Conservation (phyloP, 1,140 invertebrate species). For the Lepidostoma basale region DNA sequence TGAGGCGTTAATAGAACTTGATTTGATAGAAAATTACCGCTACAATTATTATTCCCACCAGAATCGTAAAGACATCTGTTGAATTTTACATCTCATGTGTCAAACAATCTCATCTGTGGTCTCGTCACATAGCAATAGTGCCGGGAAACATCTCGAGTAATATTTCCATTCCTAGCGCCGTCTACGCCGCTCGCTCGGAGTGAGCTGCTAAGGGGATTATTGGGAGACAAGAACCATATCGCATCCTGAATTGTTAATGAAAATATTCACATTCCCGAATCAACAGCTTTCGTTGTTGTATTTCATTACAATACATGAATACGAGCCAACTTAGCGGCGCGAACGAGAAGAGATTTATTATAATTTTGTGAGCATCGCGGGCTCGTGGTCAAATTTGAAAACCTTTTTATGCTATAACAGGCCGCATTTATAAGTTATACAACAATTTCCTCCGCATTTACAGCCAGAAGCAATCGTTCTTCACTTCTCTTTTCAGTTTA, state of each 20-base stretch:
- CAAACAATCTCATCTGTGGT: constrained; percentile 6
- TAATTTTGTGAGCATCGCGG: no score
- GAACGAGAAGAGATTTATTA: no score
- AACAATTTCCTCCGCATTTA: no score
- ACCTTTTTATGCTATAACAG: no score
- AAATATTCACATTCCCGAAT: not conserved
- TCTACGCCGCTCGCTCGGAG: not conserved
- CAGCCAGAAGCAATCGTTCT: no score
- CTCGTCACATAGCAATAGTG: not conserved
- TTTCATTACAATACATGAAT: constrained; percentile 3
- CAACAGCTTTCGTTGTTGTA: constrained; percentile 3
- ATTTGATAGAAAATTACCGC: no score
- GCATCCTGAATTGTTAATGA: constrained; percentile 26
- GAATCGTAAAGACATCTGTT: not conserved
- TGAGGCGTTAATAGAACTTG: no score
- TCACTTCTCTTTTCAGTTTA: no score
- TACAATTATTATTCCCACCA: not conserved
- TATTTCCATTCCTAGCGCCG: no score
- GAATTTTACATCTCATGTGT: constrained; percentile 7
- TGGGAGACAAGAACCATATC: not conserved
- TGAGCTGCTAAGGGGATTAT: constrained; percentile 14
- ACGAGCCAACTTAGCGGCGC: not conserved
- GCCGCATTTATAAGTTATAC: no score
- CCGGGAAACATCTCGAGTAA: not conserved
- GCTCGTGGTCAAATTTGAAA: no score